These are phyloP conservation scores for Drosophila serrata DNA, from an alignment of 1,140 invertebrate genomes.

Conservation along the genomic window DNA sequence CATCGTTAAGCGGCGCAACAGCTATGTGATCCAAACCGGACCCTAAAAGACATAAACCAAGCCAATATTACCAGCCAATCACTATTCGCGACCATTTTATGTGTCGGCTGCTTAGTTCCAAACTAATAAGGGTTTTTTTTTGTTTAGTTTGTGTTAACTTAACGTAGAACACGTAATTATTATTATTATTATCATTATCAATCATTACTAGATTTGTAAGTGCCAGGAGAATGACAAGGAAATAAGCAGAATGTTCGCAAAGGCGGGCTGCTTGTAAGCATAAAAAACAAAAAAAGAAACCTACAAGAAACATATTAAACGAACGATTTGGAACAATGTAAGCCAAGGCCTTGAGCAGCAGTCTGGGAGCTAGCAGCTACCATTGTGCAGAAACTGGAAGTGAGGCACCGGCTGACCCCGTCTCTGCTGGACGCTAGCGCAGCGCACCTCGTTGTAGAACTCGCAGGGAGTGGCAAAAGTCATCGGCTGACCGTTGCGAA, in stretches of 20 bases:
- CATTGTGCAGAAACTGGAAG: conserved; percentile 50
- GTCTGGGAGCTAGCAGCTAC: conserved; percentile 20
- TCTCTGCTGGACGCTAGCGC: conserved; percentile 43
- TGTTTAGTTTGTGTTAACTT: background rate
- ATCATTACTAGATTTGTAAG: conserved; percentile 45
- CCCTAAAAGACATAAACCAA: conserved; percentile 13
- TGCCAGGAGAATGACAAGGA: background rate
- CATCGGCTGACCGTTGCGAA: conserved; percentile 40
- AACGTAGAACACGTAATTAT: background rate
- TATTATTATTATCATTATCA: conserved; percentile 5
- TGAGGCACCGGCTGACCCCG: conserved; percentile 29
- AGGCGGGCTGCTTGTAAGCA: background rate
- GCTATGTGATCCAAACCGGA: conserved; percentile 10
- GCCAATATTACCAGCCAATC: conserved; percentile 1
- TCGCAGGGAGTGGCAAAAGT: conserved; percentile 70
- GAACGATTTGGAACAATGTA: background rate
- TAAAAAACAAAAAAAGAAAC: background rate
- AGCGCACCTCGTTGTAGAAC: conserved; percentile 62
- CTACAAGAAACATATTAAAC: background rate
- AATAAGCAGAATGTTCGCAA: background rate
- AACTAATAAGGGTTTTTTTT: conserved; percentile 15
- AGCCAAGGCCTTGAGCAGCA: background rate
- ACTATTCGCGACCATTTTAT: background rate
- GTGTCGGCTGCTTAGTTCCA: conserved; percentile 15
- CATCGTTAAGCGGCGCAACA: conserved; percentile 45